Conservation (phyloP, 2,113 vertebrate genomes). For the Cnemophilus loriae region DNA sequence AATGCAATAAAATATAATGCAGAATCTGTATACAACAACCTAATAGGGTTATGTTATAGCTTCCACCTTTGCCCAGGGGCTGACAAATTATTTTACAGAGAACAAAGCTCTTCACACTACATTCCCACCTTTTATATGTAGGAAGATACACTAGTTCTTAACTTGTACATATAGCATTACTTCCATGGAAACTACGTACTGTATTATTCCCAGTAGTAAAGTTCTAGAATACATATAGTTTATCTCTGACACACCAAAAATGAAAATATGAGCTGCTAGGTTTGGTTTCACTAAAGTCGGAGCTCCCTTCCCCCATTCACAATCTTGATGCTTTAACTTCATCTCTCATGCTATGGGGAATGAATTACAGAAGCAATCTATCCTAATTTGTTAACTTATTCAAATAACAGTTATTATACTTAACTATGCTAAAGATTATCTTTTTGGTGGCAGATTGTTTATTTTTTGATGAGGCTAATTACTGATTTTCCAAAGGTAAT, state of each 20-base stretch:
- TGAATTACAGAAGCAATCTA: constrained; percentile 85
- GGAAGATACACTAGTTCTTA: constrained; percentile 44
- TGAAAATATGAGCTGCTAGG: constrained; percentile 44
- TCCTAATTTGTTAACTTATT: constrained; percentile 87
- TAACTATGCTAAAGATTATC: constrained; percentile 86
- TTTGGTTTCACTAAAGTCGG: constrained; percentile 43
- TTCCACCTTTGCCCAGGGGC: constrained; percentile 36
- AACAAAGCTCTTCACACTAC: not conserved
- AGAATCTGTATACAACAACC: not conserved
- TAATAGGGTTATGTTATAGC: constrained; percentile 17
- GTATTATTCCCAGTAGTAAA: constrained; percentile 23
- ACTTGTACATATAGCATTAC: not conserved
- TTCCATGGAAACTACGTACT: constrained; percentile 11
- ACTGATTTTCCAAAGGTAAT: constrained; percentile 86
- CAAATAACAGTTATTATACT: constrained; percentile 87
- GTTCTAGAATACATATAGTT: constrained; percentile 7
- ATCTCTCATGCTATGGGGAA: constrained; percentile 80
- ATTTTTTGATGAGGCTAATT: constrained; percentile 87
- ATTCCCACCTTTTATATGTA: constrained; percentile 19
- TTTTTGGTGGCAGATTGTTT: constrained; percentile 87
- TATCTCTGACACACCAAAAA: constrained; percentile 49
- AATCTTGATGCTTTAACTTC: constrained; percentile 74
- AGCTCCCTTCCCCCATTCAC: constrained; percentile 57
- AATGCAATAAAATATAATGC: not conserved
- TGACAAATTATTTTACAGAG: constrained; percentile 23